phyloP scores from a whole-genome alignment of 2,797 vertebrate genomes.

The Moxostoma hubbsi region DNA sequence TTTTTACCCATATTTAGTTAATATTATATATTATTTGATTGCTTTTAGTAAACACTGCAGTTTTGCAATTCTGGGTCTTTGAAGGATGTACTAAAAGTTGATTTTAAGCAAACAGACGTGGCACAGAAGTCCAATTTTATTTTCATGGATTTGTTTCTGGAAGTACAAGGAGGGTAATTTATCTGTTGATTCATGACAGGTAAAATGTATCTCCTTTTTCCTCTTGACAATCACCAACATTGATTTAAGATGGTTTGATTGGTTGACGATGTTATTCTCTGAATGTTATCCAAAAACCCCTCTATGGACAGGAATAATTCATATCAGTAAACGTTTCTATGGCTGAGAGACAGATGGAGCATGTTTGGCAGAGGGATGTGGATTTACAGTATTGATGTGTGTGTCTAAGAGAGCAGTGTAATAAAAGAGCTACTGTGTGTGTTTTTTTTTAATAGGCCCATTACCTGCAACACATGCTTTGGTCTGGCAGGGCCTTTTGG shows the following conservation, averaged over 20 bases:
- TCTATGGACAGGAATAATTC: conserved; percentile 20
- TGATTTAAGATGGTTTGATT: conserved; percentile 35
- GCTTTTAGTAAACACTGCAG: no score
- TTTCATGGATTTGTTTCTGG: background rate
- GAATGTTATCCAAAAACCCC: conserved; percentile 16
- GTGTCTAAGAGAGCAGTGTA: background rate
- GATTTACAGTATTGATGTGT: conserved; percentile 17
- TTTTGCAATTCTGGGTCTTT: no score
- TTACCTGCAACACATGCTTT: conserved; percentile 29
- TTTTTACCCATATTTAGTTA: no score
- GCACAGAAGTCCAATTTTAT: background rate
- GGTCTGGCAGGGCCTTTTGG: conserved; percentile 29
- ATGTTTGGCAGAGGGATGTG: conserved; percentile 18
- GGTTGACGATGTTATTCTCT: conserved; percentile 37
- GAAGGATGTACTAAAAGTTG: no score
- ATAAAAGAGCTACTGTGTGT: conserved; percentile 11
- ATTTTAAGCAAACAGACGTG: no score
- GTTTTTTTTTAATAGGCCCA: conserved; percentile 16
- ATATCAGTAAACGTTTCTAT: conserved; percentile 25
- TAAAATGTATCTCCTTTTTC: background rate
- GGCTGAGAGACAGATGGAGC: conserved; percentile 39
- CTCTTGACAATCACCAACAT: conserved; percentile 10
- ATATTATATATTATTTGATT: no score
- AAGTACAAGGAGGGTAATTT: background rate
- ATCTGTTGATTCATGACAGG: conserved; percentile 21